These are phyloP conservation scores for Agapornis canus DNA, from an alignment of 2,797 vertebrate genomes.

Conservation along the genomic window DNA sequence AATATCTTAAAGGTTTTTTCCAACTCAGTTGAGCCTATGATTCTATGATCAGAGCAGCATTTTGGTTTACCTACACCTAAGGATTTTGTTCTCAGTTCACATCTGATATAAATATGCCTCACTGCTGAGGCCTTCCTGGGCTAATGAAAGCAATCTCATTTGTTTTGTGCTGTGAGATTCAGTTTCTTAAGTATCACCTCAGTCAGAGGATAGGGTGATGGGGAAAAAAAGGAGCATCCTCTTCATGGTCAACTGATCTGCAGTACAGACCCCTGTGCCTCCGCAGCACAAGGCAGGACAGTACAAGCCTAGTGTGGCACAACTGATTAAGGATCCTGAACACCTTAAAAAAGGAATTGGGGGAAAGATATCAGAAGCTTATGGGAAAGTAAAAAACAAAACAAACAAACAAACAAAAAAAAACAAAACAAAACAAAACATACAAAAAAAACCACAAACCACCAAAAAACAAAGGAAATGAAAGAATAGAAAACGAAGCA, in stretches of 20 bases:
- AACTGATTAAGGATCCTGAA: background rate
- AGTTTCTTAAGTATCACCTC: background rate
- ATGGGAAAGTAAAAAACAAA: accelerated
- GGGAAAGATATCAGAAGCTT: background rate
- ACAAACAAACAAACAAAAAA: background rate
- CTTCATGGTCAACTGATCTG: background rate
- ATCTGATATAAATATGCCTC: background rate
- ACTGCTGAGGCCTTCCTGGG: background rate
- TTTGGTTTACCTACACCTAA: background rate
- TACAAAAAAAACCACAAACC: background rate
- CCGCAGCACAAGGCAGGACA: background rate
- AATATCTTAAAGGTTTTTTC: background rate
- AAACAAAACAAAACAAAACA: background rate
- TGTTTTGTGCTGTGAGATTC: background rate
- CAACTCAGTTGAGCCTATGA: background rate
- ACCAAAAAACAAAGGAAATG: background rate
- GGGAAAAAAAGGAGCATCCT: accelerated
- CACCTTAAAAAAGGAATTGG: background rate
- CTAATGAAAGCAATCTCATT: background rate
- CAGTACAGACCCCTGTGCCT: background rate
- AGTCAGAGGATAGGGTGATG: accelerated
- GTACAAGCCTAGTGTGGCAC: background rate
- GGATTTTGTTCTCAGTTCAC: background rate
- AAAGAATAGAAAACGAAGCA: slow-evolving; percentile 21
- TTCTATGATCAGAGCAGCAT: background rate